These are phyloP conservation scores for Scaptodrosophila latifasciaeformis DNA, from an alignment of 2,888 invertebrate species.

Conservation along the genomic window DNA sequence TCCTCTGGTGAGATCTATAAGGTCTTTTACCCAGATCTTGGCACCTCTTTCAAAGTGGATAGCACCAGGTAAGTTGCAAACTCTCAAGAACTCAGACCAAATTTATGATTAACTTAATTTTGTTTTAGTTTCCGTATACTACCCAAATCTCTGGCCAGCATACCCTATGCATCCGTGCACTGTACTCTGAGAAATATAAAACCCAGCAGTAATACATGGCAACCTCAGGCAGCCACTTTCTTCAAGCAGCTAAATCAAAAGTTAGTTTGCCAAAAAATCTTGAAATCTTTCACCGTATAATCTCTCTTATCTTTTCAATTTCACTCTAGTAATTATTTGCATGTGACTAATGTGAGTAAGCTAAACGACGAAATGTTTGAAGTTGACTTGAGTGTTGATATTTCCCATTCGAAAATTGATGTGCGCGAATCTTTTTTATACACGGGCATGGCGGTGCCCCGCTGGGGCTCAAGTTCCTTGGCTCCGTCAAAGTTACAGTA, in stretches of 20 bases:
- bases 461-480: not conserved
- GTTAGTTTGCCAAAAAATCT: slow-evolving; percentile 72
- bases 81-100: too few species aligned
- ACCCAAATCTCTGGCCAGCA: slow-evolving; percentile 73
- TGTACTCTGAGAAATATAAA: slow-evolving; percentile 79
- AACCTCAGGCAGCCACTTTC: slow-evolving; percentile 76
- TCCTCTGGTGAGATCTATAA: slow-evolving; percentile 75
- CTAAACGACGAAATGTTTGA: slow-evolving; percentile 53
- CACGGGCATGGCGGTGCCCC: slow-evolving; percentile 57
- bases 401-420: slow-evolving; percentile 69
- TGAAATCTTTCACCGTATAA: not conserved
- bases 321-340: slow-evolving; percentile 51
- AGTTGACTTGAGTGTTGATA: slow-evolving; percentile 74
- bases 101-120: too few species aligned
- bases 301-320: not conserved
- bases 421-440: slow-evolving; percentile 75
- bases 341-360: slow-evolving; percentile 46
- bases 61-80: slow-evolving; percentile 27
- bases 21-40: slow-evolving; percentile 81
- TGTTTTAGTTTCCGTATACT: slow-evolving; percentile 76
- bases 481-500: slow-evolving; percentile 10
- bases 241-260: slow-evolving; percentile 79
- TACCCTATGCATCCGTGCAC: slow-evolving; percentile 77
- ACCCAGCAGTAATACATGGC: slow-evolving; percentile 78
- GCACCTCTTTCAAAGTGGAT: slow-evolving; percentile 76